Conservation (phyloP, 1,140 invertebrate species). For the Aradophagus sp. region DNA sequence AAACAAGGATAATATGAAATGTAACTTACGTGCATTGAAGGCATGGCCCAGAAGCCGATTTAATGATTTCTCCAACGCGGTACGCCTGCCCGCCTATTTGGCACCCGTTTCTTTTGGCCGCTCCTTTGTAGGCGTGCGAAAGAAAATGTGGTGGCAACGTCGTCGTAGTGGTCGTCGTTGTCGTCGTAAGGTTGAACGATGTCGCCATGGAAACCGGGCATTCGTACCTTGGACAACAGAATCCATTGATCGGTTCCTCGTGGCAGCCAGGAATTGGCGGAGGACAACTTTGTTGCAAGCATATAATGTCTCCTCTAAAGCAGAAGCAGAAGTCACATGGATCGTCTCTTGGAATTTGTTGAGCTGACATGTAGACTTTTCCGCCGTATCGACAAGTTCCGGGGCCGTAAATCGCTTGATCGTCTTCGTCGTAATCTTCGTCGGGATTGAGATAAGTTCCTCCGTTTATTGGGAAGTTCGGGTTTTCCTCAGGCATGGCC, state of each 20-base stretch:
- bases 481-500: constrained; percentile 59
- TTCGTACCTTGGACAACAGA: constrained; percentile 95
- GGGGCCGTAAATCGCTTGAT: constrained; percentile 84
- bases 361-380: constrained; percentile 93
- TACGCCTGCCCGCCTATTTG: constrained; percentile 88
- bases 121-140: constrained; percentile 84
- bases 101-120: constrained; percentile 84
- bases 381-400: constrained; percentile 93
- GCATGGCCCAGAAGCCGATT: constrained; percentile 90
- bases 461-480: constrained; percentile 65
- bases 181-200: constrained; percentile 85
- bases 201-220: constrained; percentile 91
- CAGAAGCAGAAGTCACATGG: constrained; percentile 98
- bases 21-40: constrained; percentile 92
- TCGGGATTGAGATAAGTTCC: constrained; percentile 69
- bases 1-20: constrained; percentile 1
- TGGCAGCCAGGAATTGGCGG: constrained; percentile 92
- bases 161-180: constrained; percentile 89
- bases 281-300: constrained; percentile 94
- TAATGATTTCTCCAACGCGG: constrained; percentile 87
- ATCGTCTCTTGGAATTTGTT: constrained; percentile 94
- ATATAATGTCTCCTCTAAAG: constrained; percentile 96
- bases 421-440: constrained; percentile 82
- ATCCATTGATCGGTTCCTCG: constrained; percentile 92
- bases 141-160: constrained; percentile 88